These are phyloP conservation scores for Heterodera schachtii DNA, from an alignment of 1,140 invertebrate species.

Conservation along the genomic window DNA sequence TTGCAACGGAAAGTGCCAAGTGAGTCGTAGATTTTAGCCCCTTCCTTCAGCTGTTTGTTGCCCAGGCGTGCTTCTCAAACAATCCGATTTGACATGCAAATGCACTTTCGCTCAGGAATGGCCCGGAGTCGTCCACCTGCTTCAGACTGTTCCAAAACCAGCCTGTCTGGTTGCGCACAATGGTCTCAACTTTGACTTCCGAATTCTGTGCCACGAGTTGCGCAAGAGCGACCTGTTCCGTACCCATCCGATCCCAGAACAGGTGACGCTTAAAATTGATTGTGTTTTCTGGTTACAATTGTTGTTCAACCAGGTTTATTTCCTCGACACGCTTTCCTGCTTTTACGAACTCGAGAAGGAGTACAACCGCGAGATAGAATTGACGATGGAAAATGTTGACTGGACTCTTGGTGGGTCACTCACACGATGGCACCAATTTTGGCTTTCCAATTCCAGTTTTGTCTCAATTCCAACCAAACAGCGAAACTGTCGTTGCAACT, in stretches of 20 bases:
- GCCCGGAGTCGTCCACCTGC: conserved; percentile 48
- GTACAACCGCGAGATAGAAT: conserved; percentile 29
- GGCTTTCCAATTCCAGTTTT: conserved; percentile 9
- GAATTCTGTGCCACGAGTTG: conserved; percentile 46
- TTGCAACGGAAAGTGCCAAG: conserved; percentile 1
- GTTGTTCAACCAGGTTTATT: conserved; percentile 36
- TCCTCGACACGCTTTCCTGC: conserved; percentile 40
- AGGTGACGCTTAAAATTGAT: conserved; percentile 19
- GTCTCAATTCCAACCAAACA: conserved; percentile 16
- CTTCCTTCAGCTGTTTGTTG: conserved; percentile 19
- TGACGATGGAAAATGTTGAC: conserved; percentile 27
- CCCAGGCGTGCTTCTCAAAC: conserved; percentile 2
- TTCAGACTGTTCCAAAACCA: conserved; percentile 41
- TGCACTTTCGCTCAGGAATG: conserved; percentile 49
- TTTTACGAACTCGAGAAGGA: conserved; percentile 45
- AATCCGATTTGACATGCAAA: conserved; percentile 40
- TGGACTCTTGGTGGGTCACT: conserved; percentile 31
- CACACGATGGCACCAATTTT: conserved; percentile 13
- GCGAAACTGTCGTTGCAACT: background rate
- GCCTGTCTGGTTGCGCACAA: conserved; percentile 54
- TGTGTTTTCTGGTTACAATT: background rate
- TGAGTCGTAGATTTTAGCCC: conserved; percentile 20
- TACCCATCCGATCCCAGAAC: conserved; percentile 30
- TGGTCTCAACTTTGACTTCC: conserved; percentile 49
- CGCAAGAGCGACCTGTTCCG: conserved; percentile 30